Percentiles rank a stretch among this genome's conserved stretches.
phyloP scores from a whole-genome alignment of 2,797 vertebrate genomes.

The Catostomus latipinnis region DNA sequence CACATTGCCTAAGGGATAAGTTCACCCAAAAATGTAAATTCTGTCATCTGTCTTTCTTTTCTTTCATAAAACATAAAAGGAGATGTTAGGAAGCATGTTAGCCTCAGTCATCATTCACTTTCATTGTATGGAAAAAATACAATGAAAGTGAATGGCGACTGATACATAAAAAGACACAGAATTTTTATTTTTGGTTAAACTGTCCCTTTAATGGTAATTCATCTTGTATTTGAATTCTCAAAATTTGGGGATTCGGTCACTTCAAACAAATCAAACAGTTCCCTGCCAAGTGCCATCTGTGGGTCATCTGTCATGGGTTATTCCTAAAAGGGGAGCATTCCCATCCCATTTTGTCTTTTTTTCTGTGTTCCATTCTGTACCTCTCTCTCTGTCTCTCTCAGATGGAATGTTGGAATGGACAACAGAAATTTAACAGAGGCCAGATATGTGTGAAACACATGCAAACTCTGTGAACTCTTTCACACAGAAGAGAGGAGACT shows the following conservation, averaged over 20 bases:
- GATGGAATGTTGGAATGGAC: constrained; percentile 28
- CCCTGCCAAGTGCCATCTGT: constrained; percentile 29
- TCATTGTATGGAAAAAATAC: no score
- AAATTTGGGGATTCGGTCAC: not conserved
- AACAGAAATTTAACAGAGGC: constrained; percentile 36
- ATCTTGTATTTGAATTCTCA: no score
- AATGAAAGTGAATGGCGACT: no score
- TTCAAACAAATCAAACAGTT: constrained; percentile 9
- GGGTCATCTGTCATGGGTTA: not conserved
- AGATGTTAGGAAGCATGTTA: no score
- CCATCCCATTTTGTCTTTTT: not conserved
- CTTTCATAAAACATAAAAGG: no score
- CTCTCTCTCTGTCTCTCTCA: constrained; percentile 10
- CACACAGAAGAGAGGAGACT: not conserved
- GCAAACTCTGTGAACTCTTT: constrained; percentile 28
- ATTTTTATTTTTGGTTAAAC: no score
- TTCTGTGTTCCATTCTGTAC: constrained; percentile 27
- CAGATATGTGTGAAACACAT: constrained; percentile 49
- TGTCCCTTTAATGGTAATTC: no score
- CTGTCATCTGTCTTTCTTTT: no score
- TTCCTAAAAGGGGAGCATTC: not conserved
- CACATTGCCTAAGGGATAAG: no score
- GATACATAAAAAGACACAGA: no score
- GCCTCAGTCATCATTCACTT: no score
- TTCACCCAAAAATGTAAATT: no score